These are phyloP conservation scores for Glossophaga mutica DNA, from an alignment of 2,797 vertebrate species.

Conservation along the genomic window DNA sequence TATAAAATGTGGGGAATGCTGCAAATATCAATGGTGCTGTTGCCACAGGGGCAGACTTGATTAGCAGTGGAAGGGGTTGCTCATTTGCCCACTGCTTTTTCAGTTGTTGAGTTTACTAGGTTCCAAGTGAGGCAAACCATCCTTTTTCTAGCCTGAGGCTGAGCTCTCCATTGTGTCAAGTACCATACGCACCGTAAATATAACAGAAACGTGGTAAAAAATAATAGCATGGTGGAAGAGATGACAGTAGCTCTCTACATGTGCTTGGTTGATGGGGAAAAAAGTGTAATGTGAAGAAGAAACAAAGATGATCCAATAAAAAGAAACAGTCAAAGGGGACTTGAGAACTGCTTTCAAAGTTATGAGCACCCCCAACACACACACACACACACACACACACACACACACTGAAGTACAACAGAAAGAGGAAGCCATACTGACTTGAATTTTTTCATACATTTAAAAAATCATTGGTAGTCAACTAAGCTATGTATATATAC, in stretches of 20 bases:
- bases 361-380: neutral
- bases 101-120: neutral
- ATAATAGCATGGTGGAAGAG: no score
- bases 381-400: neutral
- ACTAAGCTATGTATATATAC: neutral
- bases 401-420: neutral
- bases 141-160: neutral
- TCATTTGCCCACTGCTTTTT: neutral
- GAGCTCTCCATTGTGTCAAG: neutral
- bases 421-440: neutral
- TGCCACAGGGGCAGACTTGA: neutral
- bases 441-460: neutral
- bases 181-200: neutral
- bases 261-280: neutral
- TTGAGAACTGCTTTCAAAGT: neutral
- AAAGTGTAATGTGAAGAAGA: neutral
- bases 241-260: neutral
- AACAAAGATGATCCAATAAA: neutral
- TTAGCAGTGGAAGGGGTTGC: no score
- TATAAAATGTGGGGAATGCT: neutral
- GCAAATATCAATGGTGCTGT: no score
- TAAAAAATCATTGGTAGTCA: neutral
- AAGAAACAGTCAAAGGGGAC: neutral
- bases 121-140: neutral
- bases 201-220: neutral